Evolutionary conservation across 2,888 invertebrate genomes (phyloP).

Genomic region (Meta bourneti): DNA sequence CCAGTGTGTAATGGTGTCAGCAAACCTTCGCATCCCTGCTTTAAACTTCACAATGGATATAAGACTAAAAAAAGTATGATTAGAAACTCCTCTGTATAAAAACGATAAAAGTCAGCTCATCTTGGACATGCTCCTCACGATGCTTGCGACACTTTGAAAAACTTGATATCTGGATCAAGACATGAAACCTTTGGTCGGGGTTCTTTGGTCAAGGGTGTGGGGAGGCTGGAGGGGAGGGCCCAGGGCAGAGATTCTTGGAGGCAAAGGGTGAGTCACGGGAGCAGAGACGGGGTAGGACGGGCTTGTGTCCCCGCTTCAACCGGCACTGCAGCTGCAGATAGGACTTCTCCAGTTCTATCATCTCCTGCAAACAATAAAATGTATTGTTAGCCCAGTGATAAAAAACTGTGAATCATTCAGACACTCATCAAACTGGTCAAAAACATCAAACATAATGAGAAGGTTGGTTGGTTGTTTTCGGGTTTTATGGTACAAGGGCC

Average conservation of each 20-base stretch:
- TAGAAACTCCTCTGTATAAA: background rate
- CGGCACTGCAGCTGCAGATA: constrained; percentile 66
- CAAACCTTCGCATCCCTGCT: too few relatives aligned
- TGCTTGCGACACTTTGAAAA: background rate
- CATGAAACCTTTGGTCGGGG: background rate
- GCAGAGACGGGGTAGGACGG: constrained; percentile 19
- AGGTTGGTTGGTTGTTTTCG: too few relatives aligned
- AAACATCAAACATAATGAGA: too few relatives aligned
- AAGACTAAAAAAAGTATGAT: background rate
- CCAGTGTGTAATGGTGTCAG: too few relatives aligned
- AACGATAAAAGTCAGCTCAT: background rate
- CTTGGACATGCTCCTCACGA: background rate
- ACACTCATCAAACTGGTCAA: too few relatives aligned
- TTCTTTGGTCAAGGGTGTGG: constrained; percentile 12
- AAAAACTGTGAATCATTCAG: background rate
- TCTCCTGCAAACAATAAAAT: constrained; percentile 34
- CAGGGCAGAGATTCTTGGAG: constrained; percentile 55
- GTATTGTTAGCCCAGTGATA: background rate
- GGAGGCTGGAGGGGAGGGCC: constrained; percentile 48
- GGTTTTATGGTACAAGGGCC: too few relatives aligned
- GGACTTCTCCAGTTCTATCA: constrained; percentile 72
- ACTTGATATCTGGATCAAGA: background rate
- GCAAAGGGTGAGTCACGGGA: constrained; percentile 38
- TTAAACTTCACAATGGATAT: too few relatives aligned
- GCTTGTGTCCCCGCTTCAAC: constrained; percentile 38